Evolutionary conservation across 1,140 invertebrate species (phyloP), one percentile per base, ranked within the genome.

Genomic region (Diorhabda elongata): DNA sequence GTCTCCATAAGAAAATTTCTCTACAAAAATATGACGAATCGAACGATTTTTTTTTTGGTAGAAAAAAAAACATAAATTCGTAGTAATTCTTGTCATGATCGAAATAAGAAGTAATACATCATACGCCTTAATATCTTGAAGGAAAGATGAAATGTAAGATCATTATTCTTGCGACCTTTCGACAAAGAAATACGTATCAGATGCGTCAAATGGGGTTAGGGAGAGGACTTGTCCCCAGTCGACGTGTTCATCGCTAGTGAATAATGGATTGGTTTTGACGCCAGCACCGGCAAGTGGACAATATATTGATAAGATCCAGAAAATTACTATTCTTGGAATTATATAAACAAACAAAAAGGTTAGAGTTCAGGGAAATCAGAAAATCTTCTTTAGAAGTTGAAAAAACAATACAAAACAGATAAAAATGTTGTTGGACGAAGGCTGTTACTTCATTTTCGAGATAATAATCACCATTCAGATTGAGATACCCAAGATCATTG

Each of bases 171-270:
- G 66, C 66, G 68, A 73, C 68, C 71, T 73, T 70, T 72, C 71
- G 70, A 71, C 71, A 71, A 61, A 69, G 66, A 66, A 73, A 73
- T 71, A 73, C 71, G 68, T 71, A 73, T 73, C 71, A 71, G 69
- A 73, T 73, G 69, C 71, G 71, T 73, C 71, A 73, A 75, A 71
- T 71, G 63, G 72, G 68, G 71, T 71, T 73, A 74, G 59, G 74
- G 69, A 66, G 52, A 67, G 61, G 65, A 71, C 70, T 67, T 69
- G 62, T 70, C 61, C 66, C 64, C 61, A 56, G 71, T 64, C 66
- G 74, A 75, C 69, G 70, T 72, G 72, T 75, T 75, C 69, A 75
- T 75, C 74, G 72, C 74, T 67, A 56, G 74, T 73, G 74, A 75
- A 73, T 75, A 75, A 75, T 75, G 70, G 72, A 75, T 72, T 72